Conservation (phyloP, 1,140 invertebrate species). For the Trachelipus rathkii region DNA sequence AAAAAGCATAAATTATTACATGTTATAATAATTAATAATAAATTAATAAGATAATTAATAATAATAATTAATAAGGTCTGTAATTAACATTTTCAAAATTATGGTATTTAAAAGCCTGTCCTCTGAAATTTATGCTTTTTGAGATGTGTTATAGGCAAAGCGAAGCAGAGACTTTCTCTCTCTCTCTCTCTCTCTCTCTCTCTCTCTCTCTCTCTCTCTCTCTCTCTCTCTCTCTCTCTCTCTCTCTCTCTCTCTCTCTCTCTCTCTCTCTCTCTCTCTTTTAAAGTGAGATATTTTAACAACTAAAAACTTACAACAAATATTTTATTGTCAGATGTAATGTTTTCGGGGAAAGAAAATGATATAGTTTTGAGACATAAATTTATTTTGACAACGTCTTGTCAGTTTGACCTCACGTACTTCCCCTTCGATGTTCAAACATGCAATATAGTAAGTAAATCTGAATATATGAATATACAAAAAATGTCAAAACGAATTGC, state of each 20-base stretch:
- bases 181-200: not conserved
- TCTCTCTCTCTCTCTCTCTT: too few relatives aligned
- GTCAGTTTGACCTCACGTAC: constrained; percentile 3
- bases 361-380: not conserved
- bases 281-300: not conserved
- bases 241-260: too few relatives aligned
- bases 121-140: too few relatives aligned
- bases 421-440: not conserved
- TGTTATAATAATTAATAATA: not conserved
- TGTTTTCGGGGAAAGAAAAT: not conserved
- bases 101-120: too few relatives aligned
- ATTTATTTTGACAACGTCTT: not conserved
- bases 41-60: too few relatives aligned
- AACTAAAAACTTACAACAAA: not conserved
- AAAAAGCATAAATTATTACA: not conserved
- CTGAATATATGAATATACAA: not conserved
- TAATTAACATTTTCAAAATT: too few relatives aligned
- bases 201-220: not conserved
- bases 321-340: not conserved
- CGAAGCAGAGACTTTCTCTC: too few relatives aligned
- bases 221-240: too few relatives aligned
- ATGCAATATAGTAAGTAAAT: not conserved
- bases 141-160: too few relatives aligned
- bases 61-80: too few relatives aligned
- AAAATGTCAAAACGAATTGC: too few relatives aligned